Evolutionary conservation across 2,797 vertebrate species (phyloP).

Genomic region (Ataeniobius toweri): DNA sequence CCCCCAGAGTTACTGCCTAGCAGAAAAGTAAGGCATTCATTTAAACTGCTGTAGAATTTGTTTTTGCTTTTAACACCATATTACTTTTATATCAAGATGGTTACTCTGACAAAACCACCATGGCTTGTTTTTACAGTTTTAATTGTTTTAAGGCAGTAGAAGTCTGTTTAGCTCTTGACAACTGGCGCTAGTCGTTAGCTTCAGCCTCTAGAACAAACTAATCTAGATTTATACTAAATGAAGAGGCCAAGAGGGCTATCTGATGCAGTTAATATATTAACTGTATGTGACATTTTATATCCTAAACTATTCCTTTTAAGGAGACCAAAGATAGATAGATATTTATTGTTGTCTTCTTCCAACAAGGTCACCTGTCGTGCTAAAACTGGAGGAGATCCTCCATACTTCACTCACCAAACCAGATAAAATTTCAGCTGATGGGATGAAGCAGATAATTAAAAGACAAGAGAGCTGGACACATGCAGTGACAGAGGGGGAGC

Average conservation of each 20-base stretch:
- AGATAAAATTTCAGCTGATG: not conserved
- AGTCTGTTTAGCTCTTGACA: not conserved
- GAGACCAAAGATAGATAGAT: not conserved
- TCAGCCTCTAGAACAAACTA: not conserved
- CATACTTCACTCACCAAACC: not conserved
- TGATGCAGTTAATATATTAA: not conserved
- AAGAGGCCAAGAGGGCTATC: not conserved
- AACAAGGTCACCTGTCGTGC: not conserved
- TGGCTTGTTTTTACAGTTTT: not conserved
- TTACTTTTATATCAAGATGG: too few species aligned
- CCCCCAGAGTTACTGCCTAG: too few species aligned
- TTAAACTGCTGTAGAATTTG: too few species aligned
- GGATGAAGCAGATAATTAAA: constrained; percentile 12
- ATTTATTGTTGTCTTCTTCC: constrained; percentile 8
- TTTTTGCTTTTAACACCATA: not conserved
- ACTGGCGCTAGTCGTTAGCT: not conserved
- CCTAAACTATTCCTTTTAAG: not conserved
- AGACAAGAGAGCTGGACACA: constrained; percentile 8
- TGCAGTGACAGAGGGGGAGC: constrained; percentile 7
- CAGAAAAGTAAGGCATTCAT: too few species aligned
- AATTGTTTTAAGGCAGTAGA: not conserved
- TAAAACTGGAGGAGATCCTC: not conserved
- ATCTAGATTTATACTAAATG: not conserved
- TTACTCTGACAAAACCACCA: too few species aligned
- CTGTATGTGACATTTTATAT: not conserved